A percentile compares a stretch with the other conserved stretches of the same genome.
These are phyloP conservation scores for Trematomus loennbergii DNA, from an alignment of 2,113 vertebrate genomes.

Conservation along the genomic window DNA sequence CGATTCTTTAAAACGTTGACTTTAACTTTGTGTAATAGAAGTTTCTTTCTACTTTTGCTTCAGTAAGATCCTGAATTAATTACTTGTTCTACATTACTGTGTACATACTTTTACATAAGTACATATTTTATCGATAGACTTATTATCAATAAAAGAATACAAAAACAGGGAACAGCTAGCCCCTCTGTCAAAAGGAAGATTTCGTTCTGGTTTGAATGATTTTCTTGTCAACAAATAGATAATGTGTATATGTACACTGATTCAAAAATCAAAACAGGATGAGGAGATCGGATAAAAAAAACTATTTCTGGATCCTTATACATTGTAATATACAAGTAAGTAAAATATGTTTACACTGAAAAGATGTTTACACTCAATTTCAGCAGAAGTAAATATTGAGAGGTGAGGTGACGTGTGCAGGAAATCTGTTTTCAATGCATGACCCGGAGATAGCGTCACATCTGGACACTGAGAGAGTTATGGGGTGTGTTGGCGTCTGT, in stretches of 20 bases:
- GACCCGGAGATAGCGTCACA: background rate
- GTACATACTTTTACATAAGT: no score
- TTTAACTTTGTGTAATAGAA: no score
- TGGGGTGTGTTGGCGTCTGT: background rate
- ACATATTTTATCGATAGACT: no score
- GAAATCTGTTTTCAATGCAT: slow-evolving; percentile 19
- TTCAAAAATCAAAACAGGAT: background rate
- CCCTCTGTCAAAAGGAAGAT: background rate
- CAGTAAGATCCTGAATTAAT: no score
- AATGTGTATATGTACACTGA: background rate
- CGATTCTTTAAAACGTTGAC: no score
- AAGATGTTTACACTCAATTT: slow-evolving; percentile 3
- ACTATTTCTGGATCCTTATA: no score
- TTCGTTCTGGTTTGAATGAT: background rate
- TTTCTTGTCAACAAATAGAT: background rate
- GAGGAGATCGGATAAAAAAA: background rate
- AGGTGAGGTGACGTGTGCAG: slow-evolving; percentile 12
- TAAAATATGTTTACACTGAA: slow-evolving; percentile 10
- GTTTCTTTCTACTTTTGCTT: no score
- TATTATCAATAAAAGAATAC: background rate
- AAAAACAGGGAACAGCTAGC: background rate
- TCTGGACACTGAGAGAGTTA: background rate
- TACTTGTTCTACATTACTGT: no score
- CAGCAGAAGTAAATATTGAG: slow-evolving; percentile 16
- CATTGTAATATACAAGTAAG: background rate